Conservation (phyloP, 2,888 invertebrate species). For the Limenitis camilla region DNA sequence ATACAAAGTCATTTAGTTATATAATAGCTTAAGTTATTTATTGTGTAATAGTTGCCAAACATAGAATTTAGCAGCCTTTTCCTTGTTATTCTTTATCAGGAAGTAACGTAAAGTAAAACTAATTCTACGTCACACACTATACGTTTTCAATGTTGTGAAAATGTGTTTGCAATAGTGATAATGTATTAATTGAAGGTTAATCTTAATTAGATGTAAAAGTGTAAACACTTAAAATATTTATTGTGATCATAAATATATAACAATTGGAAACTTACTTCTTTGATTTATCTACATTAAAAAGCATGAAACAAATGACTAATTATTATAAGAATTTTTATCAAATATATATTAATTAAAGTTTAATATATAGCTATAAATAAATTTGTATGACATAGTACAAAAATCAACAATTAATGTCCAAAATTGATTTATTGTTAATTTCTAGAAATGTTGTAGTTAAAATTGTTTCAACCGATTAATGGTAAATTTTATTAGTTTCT, state of each 20-base stretch:
- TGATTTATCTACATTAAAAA: constrained; percentile 19
- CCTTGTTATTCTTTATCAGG: not conserved
- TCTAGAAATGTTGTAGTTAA: too few relatives aligned
- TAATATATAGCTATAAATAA: too few relatives aligned
- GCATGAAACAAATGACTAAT: too few relatives aligned
- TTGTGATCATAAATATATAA: constrained; percentile 52
- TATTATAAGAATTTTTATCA: too few relatives aligned
- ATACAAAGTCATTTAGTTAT: constrained; percentile 55
- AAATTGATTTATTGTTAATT: too few relatives aligned
- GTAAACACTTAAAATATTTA: constrained; percentile 45
- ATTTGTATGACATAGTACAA: too few relatives aligned
- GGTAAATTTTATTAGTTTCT: too few relatives aligned
- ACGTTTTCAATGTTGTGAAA: constrained; percentile 60
- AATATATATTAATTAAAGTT: too few relatives aligned
- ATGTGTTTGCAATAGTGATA: constrained; percentile 63
- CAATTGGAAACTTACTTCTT: constrained; percentile 27
- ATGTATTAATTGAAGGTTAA: constrained; percentile 29
- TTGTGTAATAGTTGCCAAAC: constrained; percentile 38
- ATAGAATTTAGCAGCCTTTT: constrained; percentile 4
- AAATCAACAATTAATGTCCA: too few relatives aligned
- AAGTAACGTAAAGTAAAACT: not conserved
- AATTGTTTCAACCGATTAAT: too few relatives aligned
- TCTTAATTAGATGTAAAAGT: constrained; percentile 27
- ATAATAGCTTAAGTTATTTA: constrained; percentile 59
- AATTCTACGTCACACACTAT: constrained; percentile 9